Evolutionary conservation across 2,888 invertebrate species (phyloP).

Genomic region (Ennomos quercinarius): DNA sequence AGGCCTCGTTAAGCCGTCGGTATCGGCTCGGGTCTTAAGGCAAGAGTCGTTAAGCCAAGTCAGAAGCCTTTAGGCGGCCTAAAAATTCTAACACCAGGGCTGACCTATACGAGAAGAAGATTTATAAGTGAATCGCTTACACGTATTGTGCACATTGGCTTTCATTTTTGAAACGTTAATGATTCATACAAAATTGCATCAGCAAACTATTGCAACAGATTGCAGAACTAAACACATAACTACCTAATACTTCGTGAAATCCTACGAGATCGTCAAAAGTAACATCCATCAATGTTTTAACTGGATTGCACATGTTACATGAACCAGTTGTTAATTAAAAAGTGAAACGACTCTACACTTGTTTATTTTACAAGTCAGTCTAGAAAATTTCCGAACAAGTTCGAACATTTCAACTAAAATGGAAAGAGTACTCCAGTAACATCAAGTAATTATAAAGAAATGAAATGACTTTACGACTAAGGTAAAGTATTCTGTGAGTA

Average conservation of each 20-base stretch:
- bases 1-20: too few species aligned
- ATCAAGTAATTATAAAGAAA: constrained; percentile 2
- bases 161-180: not conserved
- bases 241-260: not conserved
- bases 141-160: too few species aligned
- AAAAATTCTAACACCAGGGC: too few species aligned
- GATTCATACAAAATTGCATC: constrained; percentile 4
- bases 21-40: too few species aligned
- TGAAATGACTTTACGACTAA: constrained; percentile 3
- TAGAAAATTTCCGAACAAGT: too few species aligned
- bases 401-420: too few species aligned
- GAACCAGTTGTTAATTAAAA: not conserved
- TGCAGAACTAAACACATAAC: not conserved
- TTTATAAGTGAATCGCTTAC: too few species aligned
- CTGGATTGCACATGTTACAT: not conserved
- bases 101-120: too few species aligned
- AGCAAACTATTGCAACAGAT: not conserved
- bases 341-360: constrained; percentile 1
- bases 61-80: too few species aligned
- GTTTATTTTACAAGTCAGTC: not conserved
- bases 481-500: constrained; percentile 5
- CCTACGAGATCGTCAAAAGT: not conserved
- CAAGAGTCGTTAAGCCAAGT: too few species aligned
- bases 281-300: not conserved
- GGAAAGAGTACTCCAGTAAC: too few species aligned